phyloP scores from a whole-genome alignment of 2,113 vertebrate species.

The Butorides virescens region DNA sequence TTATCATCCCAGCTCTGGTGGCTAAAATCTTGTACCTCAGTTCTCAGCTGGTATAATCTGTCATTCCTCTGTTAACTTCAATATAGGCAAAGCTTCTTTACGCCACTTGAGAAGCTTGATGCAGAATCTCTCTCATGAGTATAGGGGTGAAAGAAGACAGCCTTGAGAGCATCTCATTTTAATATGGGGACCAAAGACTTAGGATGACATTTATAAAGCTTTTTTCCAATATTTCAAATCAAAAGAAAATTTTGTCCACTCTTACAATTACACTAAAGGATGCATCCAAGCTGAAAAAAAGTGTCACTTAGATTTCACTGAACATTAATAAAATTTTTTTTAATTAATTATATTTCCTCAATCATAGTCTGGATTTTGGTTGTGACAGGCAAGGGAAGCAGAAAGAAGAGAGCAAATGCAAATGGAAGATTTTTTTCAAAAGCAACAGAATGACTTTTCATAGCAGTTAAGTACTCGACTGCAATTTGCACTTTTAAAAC shows the following conservation, averaged over 20 bases:
- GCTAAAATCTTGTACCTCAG: neutral
- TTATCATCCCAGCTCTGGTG: constrained; percentile 3
- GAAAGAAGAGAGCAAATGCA: neutral
- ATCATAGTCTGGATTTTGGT: neutral
- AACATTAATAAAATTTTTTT: neutral
- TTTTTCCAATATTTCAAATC: neutral
- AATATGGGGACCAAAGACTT: neutral
- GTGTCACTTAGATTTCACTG: neutral
- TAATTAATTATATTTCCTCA: neutral
- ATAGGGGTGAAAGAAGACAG: neutral
- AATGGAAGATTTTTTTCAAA: neutral
- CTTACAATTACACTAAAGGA: neutral
- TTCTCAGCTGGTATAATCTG: neutral
- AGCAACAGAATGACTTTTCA: neutral
- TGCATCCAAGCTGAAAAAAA: neutral
- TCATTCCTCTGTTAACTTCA: neutral
- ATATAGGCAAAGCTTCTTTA: neutral
- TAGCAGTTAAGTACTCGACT: neutral
- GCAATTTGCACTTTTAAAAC: neutral
- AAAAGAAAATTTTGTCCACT: neutral
- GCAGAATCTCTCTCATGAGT: neutral
- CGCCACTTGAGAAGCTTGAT: neutral
- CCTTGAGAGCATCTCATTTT: neutral
- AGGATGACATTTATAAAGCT: neutral
- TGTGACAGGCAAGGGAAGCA: neutral